These are phyloP conservation scores for Mantis religiosa DNA, from an alignment of 2,888 invertebrate genomes.

Conservation along the genomic window DNA sequence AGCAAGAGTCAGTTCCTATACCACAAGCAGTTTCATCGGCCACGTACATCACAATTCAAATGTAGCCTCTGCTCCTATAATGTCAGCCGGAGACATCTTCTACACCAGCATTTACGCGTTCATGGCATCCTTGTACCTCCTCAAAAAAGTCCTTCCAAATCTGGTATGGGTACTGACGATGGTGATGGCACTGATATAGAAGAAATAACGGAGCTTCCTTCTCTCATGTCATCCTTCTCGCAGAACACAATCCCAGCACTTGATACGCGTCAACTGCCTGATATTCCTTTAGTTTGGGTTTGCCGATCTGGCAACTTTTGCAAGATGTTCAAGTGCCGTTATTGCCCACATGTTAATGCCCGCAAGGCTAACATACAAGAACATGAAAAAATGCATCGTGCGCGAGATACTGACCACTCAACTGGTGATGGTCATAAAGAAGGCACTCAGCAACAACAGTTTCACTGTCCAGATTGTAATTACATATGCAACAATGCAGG, in stretches of 20 bases:
- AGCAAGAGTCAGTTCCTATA: slow-evolving; percentile 82
- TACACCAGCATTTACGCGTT: slow-evolving; percentile 79
- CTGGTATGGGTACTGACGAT: slow-evolving; percentile 30
- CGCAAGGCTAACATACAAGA: slow-evolving; percentile 74
- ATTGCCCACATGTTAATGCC: slow-evolving; percentile 80
- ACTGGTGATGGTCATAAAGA: not conserved
- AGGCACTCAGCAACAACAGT: slow-evolving; percentile 32
- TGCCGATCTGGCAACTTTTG: slow-evolving; percentile 66
- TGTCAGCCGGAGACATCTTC: slow-evolving; percentile 71
- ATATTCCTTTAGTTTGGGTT: slow-evolving; percentile 73
- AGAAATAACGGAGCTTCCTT: slow-evolving; percentile 37
- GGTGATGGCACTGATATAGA: slow-evolving; percentile 47
- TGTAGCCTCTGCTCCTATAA: slow-evolving; percentile 80
- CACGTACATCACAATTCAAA: slow-evolving; percentile 69
- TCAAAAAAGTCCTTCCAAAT: slow-evolving; percentile 28
- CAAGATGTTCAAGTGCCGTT: slow-evolving; percentile 80
- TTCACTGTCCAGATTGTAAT: slow-evolving; percentile 72
- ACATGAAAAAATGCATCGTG: slow-evolving; percentile 74
- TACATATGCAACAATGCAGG: slow-evolving; percentile 69
- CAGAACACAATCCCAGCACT: slow-evolving; percentile 29
- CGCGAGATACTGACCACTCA: not conserved
- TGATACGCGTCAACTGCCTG: slow-evolving; percentile 51
- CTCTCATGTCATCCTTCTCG: not conserved
- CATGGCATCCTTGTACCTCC: slow-evolving; percentile 54
- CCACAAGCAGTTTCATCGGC: slow-evolving; percentile 80